Percentiles rank a stretch among this genome's conserved stretches.
Conservation (phyloP, 2,113 vertebrate species). For the Rutilus rutilus region DNA sequence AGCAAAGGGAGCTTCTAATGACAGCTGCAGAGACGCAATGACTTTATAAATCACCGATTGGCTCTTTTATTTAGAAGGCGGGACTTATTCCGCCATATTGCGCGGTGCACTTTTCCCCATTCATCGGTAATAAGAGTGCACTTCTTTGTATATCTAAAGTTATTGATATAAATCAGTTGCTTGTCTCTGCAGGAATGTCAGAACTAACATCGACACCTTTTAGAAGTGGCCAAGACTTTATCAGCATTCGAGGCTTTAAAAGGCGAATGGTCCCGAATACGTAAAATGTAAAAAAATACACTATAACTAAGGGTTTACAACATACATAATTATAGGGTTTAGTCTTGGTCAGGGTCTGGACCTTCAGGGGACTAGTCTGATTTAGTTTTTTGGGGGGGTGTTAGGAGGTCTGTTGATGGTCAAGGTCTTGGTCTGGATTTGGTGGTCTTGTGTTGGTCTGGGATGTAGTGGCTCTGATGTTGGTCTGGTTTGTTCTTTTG, state of each 20-base stretch:
- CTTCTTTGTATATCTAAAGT: too few species aligned
- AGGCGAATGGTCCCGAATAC: background rate
- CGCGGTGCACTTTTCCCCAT: too few species aligned
- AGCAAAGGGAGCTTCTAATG: too few species aligned
- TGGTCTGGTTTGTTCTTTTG: background rate
- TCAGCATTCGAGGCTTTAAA: background rate
- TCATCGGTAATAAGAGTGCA: too few species aligned
- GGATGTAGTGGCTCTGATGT: background rate
- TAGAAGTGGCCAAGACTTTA: background rate
- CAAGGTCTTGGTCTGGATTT: constrained; percentile 8
- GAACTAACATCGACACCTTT: background rate
- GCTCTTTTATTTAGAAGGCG: too few species aligned
- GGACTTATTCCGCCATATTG: too few species aligned
- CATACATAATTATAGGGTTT: background rate
- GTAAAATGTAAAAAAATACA: background rate
- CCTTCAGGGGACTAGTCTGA: too few species aligned
- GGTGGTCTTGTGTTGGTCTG: background rate
- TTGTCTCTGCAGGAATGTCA: background rate
- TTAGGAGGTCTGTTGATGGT: background rate
- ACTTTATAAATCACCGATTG: too few species aligned
- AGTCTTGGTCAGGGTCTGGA: background rate
- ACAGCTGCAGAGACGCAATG: too few species aligned
- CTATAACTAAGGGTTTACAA: background rate
- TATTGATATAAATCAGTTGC: background rate
- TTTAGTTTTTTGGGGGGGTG: background rate